A percentile compares a stretch with the other conserved stretches of the same genome.
phyloP scores from a whole-genome alignment of 2,113 vertebrate genomes.

The Protomyctophum bolini region DNA sequence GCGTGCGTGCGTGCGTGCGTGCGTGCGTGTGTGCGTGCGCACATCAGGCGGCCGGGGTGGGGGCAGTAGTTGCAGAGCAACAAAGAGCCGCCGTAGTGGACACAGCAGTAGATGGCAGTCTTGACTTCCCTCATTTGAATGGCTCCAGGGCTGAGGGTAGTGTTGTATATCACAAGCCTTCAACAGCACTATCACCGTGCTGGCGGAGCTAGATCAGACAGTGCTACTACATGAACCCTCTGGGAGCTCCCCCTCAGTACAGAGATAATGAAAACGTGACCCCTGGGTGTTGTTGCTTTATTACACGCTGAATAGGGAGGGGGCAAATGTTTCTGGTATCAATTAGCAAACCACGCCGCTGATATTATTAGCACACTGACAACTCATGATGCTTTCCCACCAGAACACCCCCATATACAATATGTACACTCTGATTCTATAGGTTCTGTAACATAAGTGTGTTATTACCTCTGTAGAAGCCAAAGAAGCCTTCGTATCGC shows the following conservation, averaged over 20 bases:
- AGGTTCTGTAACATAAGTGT: not conserved
- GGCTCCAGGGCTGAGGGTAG: slow-evolving; percentile 41
- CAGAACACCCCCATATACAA: slow-evolving; percentile 21
- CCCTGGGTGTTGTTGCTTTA: slow-evolving; percentile 65
- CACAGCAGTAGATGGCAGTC: slow-evolving; percentile 95
- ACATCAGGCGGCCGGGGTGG: not conserved
- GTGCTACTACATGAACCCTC: slow-evolving; percentile 46
- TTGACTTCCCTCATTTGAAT: slow-evolving; percentile 82
- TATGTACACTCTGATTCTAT: slow-evolving; percentile 13
- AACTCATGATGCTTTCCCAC: slow-evolving; percentile 40
- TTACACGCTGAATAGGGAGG: slow-evolving; percentile 54
- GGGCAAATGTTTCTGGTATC: slow-evolving; percentile 70
- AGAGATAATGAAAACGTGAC: slow-evolving; percentile 66
- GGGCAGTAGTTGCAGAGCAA: slow-evolving; percentile 25
- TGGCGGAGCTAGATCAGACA: slow-evolving; percentile 51
- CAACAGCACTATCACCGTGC: slow-evolving; percentile 59
- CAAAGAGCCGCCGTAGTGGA: slow-evolving; percentile 66
- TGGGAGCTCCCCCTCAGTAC: slow-evolving; percentile 55
- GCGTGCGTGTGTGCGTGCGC: too few species aligned
- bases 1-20: too few species aligned
- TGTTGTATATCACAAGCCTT: slow-evolving; percentile 66
- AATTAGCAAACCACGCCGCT: slow-evolving; percentile 68
- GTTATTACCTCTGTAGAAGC: slow-evolving; percentile 94
- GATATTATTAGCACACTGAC: slow-evolving; percentile 59
- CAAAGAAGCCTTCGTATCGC: slow-evolving; percentile 93